phyloP scores from a whole-genome alignment of 2,797 vertebrate species.

The Aulostomus chinensis region DNA sequence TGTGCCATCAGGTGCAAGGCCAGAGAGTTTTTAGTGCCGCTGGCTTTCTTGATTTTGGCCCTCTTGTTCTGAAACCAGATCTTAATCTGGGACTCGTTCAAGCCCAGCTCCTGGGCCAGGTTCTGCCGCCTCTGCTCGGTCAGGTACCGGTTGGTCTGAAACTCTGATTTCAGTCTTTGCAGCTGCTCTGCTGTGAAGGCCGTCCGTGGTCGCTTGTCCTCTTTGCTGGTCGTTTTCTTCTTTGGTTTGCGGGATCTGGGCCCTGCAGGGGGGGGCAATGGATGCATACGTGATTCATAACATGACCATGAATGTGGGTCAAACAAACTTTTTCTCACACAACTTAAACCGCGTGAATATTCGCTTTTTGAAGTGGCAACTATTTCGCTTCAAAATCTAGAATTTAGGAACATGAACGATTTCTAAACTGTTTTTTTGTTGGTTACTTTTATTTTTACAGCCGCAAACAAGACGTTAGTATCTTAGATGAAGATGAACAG shows the following conservation, averaged over 20 bases:
- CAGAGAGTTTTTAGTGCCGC: slow-evolving; percentile 87
- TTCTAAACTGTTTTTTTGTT: no score
- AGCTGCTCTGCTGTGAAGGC: slow-evolving; percentile 95
- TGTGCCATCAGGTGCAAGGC: slow-evolving; percentile 95
- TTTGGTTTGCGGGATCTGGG: slow-evolving; percentile 98
- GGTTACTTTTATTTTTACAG: no score
- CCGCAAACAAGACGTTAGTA: no score
- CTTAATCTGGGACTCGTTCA: slow-evolving; percentile 96
- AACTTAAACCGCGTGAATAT: no score
- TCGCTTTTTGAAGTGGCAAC: no score
- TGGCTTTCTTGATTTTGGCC: slow-evolving; percentile 95
- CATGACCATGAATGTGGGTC: no score
- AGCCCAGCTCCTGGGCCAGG: slow-evolving; percentile 91
- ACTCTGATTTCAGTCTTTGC: slow-evolving; percentile 92
- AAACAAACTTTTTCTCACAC: no score
- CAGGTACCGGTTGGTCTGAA: slow-evolving; percentile 93
- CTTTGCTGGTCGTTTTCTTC: slow-evolving; percentile 93
- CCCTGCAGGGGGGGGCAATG: slow-evolving; percentile 74
- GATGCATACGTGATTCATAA: slow-evolving; percentile 12
- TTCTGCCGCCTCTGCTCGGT: slow-evolving; percentile 92
- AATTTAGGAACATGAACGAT: no score
- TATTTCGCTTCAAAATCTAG: no score
- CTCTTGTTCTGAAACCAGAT: slow-evolving; percentile 98
- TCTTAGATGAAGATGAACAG: no score
- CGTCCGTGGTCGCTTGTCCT: slow-evolving; percentile 93